These are phyloP conservation scores for Rallus crepitans DNA, from an alignment of 2,797 vertebrate species.

Conservation along the genomic window DNA sequence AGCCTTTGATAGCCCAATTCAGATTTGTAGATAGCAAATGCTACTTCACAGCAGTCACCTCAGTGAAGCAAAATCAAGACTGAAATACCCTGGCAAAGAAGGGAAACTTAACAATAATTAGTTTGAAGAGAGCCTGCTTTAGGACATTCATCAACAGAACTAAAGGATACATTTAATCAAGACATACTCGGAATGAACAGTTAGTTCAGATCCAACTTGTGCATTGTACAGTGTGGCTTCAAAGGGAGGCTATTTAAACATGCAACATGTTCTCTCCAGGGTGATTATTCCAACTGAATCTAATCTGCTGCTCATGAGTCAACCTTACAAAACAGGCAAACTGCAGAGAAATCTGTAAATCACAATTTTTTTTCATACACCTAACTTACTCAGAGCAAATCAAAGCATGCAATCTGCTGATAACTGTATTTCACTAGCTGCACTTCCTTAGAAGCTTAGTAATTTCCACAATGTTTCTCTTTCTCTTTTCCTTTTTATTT, in stretches of 20 bases:
- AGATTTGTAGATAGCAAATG: not conserved
- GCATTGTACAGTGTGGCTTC: not conserved
- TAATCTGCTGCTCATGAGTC: not conserved
- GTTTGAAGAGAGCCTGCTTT: not conserved
- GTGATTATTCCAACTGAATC: conserved; percentile 24
- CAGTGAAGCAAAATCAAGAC: not conserved
- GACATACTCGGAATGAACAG: not conserved
- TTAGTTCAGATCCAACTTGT: not conserved
- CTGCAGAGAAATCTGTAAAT: conserved; percentile 39
- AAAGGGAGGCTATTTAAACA: conserved; percentile 21
- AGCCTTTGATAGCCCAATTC: not conserved
- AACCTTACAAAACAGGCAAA: conserved; percentile 24
- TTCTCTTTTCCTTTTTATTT: not conserved
- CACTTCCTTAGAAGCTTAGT: conserved; percentile 1
- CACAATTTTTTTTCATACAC: not conserved
- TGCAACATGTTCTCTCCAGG: not conserved
- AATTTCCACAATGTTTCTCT: conserved; percentile 16
- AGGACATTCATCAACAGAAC: not conserved
- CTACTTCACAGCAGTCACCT: not conserved
- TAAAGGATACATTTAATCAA: not conserved
- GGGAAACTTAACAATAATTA: not conserved
- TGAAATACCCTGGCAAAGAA: not conserved
- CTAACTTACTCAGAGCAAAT: conserved; percentile 38
- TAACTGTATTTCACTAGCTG: conserved; percentile 27
- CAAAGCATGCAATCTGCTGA: conserved; percentile 46